These are phyloP conservation scores for Bolborhynchus lineola DNA, from an alignment of 2,113 vertebrate species.

Conservation along the genomic window DNA sequence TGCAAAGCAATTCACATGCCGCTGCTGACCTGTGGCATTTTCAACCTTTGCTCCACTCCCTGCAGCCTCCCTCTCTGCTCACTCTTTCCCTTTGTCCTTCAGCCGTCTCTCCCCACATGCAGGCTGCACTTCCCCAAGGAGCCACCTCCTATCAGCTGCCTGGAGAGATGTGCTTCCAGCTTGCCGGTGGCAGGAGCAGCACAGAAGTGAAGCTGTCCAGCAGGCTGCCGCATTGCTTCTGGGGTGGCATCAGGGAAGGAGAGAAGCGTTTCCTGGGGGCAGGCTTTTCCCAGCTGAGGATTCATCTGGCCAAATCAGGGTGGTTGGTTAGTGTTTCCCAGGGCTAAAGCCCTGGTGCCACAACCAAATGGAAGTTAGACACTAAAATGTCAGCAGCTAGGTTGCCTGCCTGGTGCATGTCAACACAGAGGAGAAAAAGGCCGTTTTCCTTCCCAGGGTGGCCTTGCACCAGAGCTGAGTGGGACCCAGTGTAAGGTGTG, in stretches of 20 bases:
- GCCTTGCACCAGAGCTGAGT: fast-evolving
- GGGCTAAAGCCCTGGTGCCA: neutral
- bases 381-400: neutral
- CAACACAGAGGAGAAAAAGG: fast-evolving
- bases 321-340: neutral
- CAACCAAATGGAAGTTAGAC: neutral
- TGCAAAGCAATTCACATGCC: neutral
- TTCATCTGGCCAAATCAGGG: neutral
- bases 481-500: neutral
- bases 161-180: neutral
- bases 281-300: neutral
- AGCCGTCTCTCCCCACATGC: neutral
- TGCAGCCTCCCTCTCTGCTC: neutral
- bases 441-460: fast-evolving
- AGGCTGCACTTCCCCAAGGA: neutral
- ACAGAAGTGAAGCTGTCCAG: neutral
- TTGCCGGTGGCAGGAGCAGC: neutral
- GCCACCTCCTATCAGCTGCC: neutral
- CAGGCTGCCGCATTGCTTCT: neutral
- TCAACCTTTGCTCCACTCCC: neutral
- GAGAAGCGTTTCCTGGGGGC: neutral
- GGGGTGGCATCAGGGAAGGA: neutral
- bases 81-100: neutral
- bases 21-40: fast-evolving
- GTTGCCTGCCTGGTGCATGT: neutral